phyloP scores from a whole-genome alignment of 2,888 invertebrate species.

The Pantelozetes paolii region DNA sequence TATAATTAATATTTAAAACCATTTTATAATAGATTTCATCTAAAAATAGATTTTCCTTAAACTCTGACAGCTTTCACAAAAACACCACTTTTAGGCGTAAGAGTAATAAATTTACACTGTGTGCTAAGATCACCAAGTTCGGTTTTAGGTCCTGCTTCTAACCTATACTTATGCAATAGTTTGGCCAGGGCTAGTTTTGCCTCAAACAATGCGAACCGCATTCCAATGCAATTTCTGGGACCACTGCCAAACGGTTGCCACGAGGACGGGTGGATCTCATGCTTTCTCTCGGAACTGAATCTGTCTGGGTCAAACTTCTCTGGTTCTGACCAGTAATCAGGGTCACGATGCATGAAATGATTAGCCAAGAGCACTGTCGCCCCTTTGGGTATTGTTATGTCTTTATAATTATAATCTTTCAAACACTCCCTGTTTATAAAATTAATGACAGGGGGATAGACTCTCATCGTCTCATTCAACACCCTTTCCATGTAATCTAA shows the following conservation, averaged over 20 bases:
- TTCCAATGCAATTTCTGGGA: conserved; percentile 44
- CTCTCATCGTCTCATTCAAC: conserved; percentile 44
- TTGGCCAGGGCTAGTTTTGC: conserved; percentile 27
- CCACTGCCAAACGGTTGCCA: conserved; percentile 47
- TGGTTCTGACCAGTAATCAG: conserved; percentile 48
- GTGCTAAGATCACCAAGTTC: too few relatives aligned
- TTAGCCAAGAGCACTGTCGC: conserved; percentile 47
- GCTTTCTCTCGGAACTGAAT: conserved; percentile 41
- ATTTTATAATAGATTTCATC: too few relatives aligned
- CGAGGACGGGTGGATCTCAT: conserved; percentile 38
- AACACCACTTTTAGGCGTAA: too few relatives aligned
- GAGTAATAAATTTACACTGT: too few relatives aligned
- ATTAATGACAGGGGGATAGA: conserved; percentile 47
- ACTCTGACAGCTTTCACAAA: too few relatives aligned
- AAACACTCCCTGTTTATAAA: conserved; percentile 44
- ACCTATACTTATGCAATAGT: too few relatives aligned
- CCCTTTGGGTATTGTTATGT: conserved; percentile 47
- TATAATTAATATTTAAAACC: too few relatives aligned
- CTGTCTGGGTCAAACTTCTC: conserved; percentile 49
- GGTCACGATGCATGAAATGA: conserved; percentile 49
- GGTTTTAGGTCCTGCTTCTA: too few relatives aligned
- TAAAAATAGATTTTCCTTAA: too few relatives aligned
- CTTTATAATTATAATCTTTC: conserved; percentile 42
- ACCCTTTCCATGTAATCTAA: conserved; percentile 45
- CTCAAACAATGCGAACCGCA: conserved; percentile 35